These are phyloP conservation scores for Agrochola macilenta DNA, from an alignment of 2,888 invertebrate genomes.

Conservation along the genomic window DNA sequence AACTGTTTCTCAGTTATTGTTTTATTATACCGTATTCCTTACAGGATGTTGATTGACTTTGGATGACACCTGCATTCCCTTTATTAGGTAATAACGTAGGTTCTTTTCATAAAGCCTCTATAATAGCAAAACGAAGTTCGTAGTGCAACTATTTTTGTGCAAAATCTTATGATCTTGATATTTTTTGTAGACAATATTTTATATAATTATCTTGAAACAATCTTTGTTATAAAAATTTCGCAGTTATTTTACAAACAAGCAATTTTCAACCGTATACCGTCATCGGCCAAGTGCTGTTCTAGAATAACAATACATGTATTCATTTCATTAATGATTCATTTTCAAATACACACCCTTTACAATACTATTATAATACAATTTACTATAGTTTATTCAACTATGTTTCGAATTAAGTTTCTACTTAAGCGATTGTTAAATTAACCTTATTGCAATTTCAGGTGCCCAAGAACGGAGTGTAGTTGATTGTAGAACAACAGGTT, in stretches of 20 bases:
- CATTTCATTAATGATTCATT: neutral
- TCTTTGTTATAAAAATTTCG: neutral
- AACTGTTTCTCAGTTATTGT: conserved; percentile 49
- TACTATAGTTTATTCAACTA: neutral
- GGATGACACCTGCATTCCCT: neutral
- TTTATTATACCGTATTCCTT: conserved; percentile 22
- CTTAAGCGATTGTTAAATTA: neutral
- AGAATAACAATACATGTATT: neutral
- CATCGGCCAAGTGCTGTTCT: neutral
- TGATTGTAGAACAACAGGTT: conserved; percentile 96
- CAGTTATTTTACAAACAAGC: neutral
- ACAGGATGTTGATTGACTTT: conserved; percentile 1
- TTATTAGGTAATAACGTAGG: neutral
- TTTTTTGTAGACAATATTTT: neutral
- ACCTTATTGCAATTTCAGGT: conserved; percentile 81
- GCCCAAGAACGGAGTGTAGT: conserved; percentile 90
- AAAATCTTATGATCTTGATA: neutral
- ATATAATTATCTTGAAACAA: neutral
- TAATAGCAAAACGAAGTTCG: neutral
- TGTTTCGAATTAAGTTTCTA: neutral
- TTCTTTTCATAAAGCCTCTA: neutral
- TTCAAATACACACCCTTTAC: neutral
- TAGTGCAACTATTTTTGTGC: neutral
- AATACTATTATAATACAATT: neutral
- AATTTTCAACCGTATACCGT: neutral